phyloP scores from a whole-genome alignment of 2,888 invertebrate genomes.

The Parnassius smintheus region DNA sequence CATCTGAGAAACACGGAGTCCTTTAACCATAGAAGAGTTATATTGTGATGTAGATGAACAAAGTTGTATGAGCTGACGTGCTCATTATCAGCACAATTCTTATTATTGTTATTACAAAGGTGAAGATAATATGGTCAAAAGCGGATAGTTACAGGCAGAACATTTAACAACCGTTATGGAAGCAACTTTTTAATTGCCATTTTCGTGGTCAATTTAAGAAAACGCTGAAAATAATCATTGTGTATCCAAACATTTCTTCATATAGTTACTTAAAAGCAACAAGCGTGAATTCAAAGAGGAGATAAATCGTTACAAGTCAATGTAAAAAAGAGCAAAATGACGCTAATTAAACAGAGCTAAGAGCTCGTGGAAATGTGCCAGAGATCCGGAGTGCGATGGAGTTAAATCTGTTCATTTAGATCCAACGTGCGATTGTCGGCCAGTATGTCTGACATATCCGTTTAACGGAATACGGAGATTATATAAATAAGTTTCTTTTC shows the following conservation, averaged over 20 bases:
- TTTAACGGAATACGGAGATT: constrained; percentile 11
- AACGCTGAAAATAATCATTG: constrained; percentile 13
- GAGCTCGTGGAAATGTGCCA: constrained; percentile 51
- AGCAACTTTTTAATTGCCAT: not conserved
- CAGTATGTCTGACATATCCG: constrained; percentile 4
- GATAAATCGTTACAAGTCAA: constrained; percentile 17
- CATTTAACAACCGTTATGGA: not conserved
- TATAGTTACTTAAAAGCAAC: constrained; percentile 16
- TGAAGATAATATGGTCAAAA: no score
- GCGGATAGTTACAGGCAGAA: not conserved
- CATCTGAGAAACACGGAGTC: no score
- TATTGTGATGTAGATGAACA: no score
- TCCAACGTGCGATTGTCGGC: constrained; percentile 34
- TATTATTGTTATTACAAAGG: no score
- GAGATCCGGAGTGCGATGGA: constrained; percentile 42
- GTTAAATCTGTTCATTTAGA: constrained; percentile 43
- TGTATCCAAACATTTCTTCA: constrained; percentile 20
- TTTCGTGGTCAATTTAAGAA: constrained; percentile 2
- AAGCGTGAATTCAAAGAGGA: constrained; percentile 27
- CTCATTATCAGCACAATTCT: no score
- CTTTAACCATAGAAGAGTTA: no score
- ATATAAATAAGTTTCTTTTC: constrained; percentile 10
- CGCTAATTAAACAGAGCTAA: constrained; percentile 45
- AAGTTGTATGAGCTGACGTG: no score
- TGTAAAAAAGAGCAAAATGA: constrained; percentile 42